Base-by-base conservation (phyloP, 2,888 invertebrate genomes). In the Napeogenes sylphis region DNA sequence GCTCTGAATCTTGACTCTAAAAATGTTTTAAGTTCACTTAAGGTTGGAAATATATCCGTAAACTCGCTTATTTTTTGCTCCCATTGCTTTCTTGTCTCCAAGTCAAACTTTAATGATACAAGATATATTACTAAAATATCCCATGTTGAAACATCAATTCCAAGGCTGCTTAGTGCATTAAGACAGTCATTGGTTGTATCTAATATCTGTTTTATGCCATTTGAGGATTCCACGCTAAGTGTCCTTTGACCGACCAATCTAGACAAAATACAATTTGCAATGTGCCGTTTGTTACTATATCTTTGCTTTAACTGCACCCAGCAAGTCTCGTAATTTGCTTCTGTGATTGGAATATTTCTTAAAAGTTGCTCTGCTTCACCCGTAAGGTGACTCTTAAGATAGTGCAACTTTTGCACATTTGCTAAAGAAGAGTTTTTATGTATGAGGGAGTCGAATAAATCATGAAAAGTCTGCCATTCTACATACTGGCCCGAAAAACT, bases 101-200 rank as follows among this genome's bases (percentile, higher is more conserved):
- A 21, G 21, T 21, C 21, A 21, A 21, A 21, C 21, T 21, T 21
- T 21, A 21, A 21, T 21, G 21, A 21, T 21, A 21, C 21, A 21
- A 21, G 21, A 21, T 21, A 21, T 21, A 21, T 21, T 21, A 21
- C 21, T 21, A 21, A 21, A 21, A 21, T 21, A 21, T 21, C 21
- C 21, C 21, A 21, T 21, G 21, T 21, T 21, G 21, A 21, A 21
- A 21, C 21, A 21, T 21, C 21, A 21, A 21, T 21, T 21, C 21
- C 21, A 21, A 21, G 21, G 21, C 21, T 21, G 21, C 21, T 21
- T 21, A 21, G 21, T 21, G 21, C 21, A 21, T 21, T 21, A 21
- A 35, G 35, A 59, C 72, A 74, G 61, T 74, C 61, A 4, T 51
- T 68, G 4, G 74, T 71, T 1, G 68, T 73, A 64, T 74, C 73